Conservation (phyloP, 2,113 vertebrate genomes). For the Spheniscus mendiculus region DNA sequence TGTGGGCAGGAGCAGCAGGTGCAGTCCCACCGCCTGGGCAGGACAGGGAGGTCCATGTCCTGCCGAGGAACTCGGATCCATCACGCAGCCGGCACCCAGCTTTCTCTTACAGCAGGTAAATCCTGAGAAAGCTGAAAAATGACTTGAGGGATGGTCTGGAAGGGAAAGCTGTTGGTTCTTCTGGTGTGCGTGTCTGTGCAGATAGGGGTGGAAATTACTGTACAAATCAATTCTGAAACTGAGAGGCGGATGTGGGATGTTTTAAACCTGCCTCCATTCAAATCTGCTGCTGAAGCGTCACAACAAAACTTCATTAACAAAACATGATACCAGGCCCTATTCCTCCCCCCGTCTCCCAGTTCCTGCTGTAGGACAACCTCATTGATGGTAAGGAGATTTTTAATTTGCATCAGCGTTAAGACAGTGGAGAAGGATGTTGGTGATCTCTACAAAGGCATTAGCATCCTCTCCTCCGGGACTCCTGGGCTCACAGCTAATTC, state of each 20-base stretch:
- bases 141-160: not conserved
- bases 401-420: not conserved
- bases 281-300: not conserved
- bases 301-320: not conserved
- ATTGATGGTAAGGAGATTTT: not conserved
- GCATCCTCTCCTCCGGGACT: not conserved
- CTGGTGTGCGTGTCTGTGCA: not conserved
- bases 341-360: not conserved
- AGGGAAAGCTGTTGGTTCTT: not conserved
- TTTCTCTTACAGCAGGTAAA: not conserved
- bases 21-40: not conserved
- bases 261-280: slow-evolving; percentile 2
- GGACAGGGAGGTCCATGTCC: not conserved
- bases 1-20: not conserved
- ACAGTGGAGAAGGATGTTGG: not conserved
- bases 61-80: accelerated
- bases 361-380: not conserved
- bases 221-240: not conserved
- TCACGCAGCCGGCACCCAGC: accelerated
- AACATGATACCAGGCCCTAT: not conserved
- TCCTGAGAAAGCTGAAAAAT: not conserved
- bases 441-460: not conserved
- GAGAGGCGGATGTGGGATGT: slow-evolving; percentile 5
- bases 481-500: not conserved
- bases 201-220: not conserved